Base-by-base conservation (phyloP, 92 coral and sea anemone species). In the Parazoanthus atlanticus region DNA sequence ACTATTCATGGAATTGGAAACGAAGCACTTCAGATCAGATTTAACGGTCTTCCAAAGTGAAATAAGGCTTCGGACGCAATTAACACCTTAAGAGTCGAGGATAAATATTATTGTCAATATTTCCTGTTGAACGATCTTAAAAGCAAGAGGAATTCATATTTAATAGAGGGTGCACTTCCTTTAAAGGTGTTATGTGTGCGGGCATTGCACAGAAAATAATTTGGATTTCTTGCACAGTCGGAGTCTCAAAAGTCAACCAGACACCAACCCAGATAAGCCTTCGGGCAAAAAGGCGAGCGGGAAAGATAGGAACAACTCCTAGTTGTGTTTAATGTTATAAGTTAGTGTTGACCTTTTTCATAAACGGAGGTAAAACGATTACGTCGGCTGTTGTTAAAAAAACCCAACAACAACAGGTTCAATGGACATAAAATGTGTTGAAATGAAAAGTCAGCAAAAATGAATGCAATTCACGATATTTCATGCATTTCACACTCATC, bases 1-100 rank as follows among this genome's bases (percentile, higher is more conserved):
- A 69, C 8, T 84, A 84, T 70, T 84, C 87, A 69, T 38, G 87
- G 79, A 84, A 84, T 84, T 84, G 38, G 82, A 36, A 38, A 66
- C 58, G 54, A 13, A 65, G 58, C 28, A 30, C 46, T 64, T 80
- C 43, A 29, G 28, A 34, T 23, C n/a, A 28, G 29, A n/a, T 25
- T 13, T 65, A n/a, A 65, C 32, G 13, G 29, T 64, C 31, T 9
- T 41, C 23, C 32, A 33, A 43, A 12, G 23, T 47, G 65, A 79
- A 15, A 31, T 47, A 75, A 75, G 49, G 52, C 52, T n/a, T 75
- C 17, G 15, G 65, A 79, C 69, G 69, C 69, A 54, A 47, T 28
- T 47, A 52, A 49, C 38, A 79, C 65, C 65, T 49, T 79, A 5
- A 47, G 9, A 73, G 40, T 4, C 12, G 77, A 16, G 31, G 40